Evolutionary conservation across 2,888 invertebrate species (phyloP).

Genomic region (Orthosia cruda): DNA sequence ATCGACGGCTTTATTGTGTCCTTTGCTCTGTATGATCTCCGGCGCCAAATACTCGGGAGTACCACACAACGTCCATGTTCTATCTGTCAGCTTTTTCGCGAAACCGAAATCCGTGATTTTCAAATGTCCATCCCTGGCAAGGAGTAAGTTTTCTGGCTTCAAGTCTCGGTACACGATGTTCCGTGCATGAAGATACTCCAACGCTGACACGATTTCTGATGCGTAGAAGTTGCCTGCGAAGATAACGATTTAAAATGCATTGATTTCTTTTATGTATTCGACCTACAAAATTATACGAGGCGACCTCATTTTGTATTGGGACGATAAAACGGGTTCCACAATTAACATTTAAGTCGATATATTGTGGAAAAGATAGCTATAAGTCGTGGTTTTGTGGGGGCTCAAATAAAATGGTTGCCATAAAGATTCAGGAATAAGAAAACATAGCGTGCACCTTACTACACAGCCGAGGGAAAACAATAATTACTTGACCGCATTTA

Average conservation of each 20-base stretch:
- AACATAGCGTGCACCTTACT: slow-evolving; percentile 26
- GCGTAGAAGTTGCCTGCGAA: slow-evolving; percentile 97
- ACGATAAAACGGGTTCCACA: slow-evolving; percentile 15
- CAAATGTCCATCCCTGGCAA: slow-evolving; percentile 98
- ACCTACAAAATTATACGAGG: slow-evolving; percentile 38
- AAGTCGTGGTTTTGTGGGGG: slow-evolving; percentile 3
- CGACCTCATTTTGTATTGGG: slow-evolving; percentile 35
- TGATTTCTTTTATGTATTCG: slow-evolving; percentile 46
- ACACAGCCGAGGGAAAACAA: slow-evolving; percentile 45
- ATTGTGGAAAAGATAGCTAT: slow-evolving; percentile 13
- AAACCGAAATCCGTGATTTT: slow-evolving; percentile 99
- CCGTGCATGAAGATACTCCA: slow-evolving; percentile 98
- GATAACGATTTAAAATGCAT: slow-evolving; percentile 55
- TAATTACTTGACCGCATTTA: slow-evolving; percentile 44
- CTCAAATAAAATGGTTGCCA: slow-evolving; percentile 9
- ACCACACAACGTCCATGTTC: slow-evolving; percentile 99
- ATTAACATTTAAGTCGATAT: slow-evolving; percentile 4
- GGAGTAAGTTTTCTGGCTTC: slow-evolving; percentile 98
- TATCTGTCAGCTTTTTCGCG: slow-evolving; percentile 98
- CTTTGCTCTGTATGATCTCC: slow-evolving; percentile 99
- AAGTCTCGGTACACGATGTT: slow-evolving; percentile 97
- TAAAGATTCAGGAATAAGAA: slow-evolving; percentile 24
- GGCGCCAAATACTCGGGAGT: slow-evolving; percentile 99
- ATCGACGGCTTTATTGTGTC: slow-evolving; percentile 99
- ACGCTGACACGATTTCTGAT: slow-evolving; percentile 97